A percentile compares a stretch with the other conserved stretches of the same genome.
Evolutionary conservation across 2,113 vertebrate genomes (phyloP).

Genomic region (Boulengeromyrus knoepffleri): DNA sequence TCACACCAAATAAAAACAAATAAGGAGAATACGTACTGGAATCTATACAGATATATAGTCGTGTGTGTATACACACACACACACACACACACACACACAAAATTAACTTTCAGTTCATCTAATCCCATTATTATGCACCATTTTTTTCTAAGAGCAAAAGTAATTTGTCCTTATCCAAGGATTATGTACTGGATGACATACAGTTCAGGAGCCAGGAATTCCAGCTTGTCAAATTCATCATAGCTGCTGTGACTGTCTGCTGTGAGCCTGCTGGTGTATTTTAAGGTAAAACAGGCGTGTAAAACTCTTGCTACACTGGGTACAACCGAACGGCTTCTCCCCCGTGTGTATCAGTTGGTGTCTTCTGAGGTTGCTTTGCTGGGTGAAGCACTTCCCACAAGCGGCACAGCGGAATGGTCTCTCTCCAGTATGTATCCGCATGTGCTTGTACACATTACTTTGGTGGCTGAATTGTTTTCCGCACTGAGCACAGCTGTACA

Average conservation of each 20-base stretch:
- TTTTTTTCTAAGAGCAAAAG: background rate
- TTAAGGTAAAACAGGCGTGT: slow-evolving; percentile 12
- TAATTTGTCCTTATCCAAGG: background rate
- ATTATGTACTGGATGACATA: background rate
- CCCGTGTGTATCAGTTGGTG: slow-evolving; percentile 11
- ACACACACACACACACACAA: background rate
- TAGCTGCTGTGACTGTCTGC: background rate
- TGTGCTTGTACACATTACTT: slow-evolving; percentile 2
- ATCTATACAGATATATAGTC: too few relatives aligned
- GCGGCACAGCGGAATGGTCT: background rate
- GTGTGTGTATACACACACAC: background rate
- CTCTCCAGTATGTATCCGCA: slow-evolving; percentile 10
- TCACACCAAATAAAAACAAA: too few relatives aligned
- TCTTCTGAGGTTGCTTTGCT: slow-evolving; percentile 14
- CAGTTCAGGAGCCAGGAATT: background rate
- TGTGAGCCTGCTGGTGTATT: slow-evolving; percentile 12
- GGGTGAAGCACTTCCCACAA: slow-evolving; percentile 13
- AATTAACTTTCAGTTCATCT: background rate
- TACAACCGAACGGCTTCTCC: background rate
- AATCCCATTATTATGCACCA: background rate
- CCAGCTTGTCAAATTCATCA: background rate
- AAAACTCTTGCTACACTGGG: slow-evolving; percentile 5
- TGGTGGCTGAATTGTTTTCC: background rate
- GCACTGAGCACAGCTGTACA: background rate
- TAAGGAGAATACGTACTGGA: too few relatives aligned